Evolutionary conservation across 2,888 invertebrate genomes (phyloP).

Genomic region (Meandrusa payeni): DNA sequence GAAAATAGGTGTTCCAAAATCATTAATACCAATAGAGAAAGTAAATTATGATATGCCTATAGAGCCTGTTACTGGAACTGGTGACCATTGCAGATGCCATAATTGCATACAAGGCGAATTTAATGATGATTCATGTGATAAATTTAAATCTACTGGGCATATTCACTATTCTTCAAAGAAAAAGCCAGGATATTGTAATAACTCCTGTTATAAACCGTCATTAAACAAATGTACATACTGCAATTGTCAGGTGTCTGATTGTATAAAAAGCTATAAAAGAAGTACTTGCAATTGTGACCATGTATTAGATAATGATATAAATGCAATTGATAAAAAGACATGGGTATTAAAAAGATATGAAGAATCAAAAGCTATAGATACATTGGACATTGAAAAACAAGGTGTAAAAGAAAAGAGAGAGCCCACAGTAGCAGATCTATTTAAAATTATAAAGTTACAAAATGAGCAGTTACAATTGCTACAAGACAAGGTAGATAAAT

Average conservation of each 20-base stretch:
- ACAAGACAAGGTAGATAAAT: constrained; percentile 83
- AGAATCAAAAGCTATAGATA: constrained; percentile 41
- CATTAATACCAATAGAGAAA: constrained; percentile 8
- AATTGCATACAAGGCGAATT: constrained; percentile 42
- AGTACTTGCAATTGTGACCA: constrained; percentile 33
- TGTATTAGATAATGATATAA: constrained; percentile 32
- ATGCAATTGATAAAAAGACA: constrained; percentile 60
- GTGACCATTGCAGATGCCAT: constrained; percentile 49
- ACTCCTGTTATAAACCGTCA: constrained; percentile 20
- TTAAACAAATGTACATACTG: constrained; percentile 23
- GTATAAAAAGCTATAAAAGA: constrained; percentile 22
- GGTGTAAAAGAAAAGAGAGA: constrained; percentile 66
- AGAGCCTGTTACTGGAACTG: constrained; percentile 27
- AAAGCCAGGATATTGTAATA: constrained; percentile 17
- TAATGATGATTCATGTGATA: background rate
- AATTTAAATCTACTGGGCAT: constrained; percentile 2
- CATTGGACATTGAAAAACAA: constrained; percentile 53
- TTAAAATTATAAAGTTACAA: constrained; percentile 84
- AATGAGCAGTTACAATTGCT: constrained; percentile 83
- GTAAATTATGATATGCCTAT: constrained; percentile 29
- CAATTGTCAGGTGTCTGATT: constrained; percentile 24
- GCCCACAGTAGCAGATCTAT: constrained; percentile 80
- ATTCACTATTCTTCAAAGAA: constrained; percentile 6
- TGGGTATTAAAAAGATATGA: constrained; percentile 63
- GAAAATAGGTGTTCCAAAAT: constrained; percentile 29